These are phyloP conservation scores for Agrypnus murinus DNA, from an alignment of 2,888 invertebrate genomes.

Conservation along the genomic window DNA sequence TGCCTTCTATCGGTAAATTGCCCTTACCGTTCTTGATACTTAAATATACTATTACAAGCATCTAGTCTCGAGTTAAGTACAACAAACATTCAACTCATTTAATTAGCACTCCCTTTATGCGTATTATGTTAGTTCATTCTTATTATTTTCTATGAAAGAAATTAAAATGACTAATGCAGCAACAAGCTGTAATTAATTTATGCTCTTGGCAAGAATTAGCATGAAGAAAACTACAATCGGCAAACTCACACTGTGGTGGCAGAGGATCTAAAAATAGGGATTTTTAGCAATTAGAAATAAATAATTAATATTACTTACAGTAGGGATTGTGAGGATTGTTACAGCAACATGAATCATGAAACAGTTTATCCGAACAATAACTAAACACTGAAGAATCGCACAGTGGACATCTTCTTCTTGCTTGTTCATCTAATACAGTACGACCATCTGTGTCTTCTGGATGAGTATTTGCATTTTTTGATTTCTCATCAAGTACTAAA, in stretches of 20 bases:
- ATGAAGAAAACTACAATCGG: slow-evolving; percentile 82
- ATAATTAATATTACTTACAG: too few relatives aligned
- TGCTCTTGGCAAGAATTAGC: slow-evolving; percentile 85
- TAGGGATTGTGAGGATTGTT: slow-evolving; percentile 71
- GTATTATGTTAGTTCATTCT: too few relatives aligned
- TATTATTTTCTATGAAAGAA: background rate
- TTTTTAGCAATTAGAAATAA: too few relatives aligned
- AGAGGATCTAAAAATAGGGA: slow-evolving; percentile 73
- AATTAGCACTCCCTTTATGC: too few relatives aligned
- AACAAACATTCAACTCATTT: too few relatives aligned
- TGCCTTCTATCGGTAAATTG: too few relatives aligned
- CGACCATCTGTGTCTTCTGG: slow-evolving; percentile 9
- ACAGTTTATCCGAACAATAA: slow-evolving; percentile 83
- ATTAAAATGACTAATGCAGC: slow-evolving; percentile 72
- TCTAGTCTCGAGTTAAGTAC: too few relatives aligned
- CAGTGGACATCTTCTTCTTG: slow-evolving; percentile 74
- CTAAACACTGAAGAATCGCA: slow-evolving; percentile 86
- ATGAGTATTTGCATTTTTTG: background rate
- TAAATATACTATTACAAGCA: too few relatives aligned
- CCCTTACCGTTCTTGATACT: too few relatives aligned
- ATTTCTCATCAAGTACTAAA: background rate
- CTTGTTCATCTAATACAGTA: background rate
- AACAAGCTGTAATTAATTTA: slow-evolving; percentile 82
- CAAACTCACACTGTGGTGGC: slow-evolving; percentile 77
- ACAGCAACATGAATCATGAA: slow-evolving; percentile 87